Evolutionary conservation across 2,888 invertebrate genomes (phyloP), one percentile per base, ranked within the genome.

Genomic region (Andrena praecox): DNA sequence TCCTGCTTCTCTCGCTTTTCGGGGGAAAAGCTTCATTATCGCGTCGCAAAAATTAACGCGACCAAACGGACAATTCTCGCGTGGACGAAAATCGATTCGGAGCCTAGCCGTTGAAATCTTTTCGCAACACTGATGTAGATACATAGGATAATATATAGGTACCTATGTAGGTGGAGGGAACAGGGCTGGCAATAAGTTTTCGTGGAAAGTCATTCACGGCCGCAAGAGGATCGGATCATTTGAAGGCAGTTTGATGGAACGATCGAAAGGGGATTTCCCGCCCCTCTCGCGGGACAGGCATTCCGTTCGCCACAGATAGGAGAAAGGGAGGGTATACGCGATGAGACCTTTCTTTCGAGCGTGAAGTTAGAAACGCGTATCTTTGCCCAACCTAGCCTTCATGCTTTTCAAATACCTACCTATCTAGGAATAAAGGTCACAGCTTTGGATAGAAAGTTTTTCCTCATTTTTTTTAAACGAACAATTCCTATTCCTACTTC

Each of bases 261-360:
- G 68, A 60, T 68, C 33, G 60, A 69, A 50, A 33, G 33, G 56
- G 74, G 60, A 68, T 68, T 75, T 59, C 24, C 66, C 10, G 42
- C 12, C 35, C 27, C 24, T 0, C 7, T 27, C n/a, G 67, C 24
- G 67, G 20, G 7, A n/a, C 10, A 66, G 52, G n/a, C 27, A 66
- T 67, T 73, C 73, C 42, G 42, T 73, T 42, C 29, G 20, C 35
- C 29, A 7, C 12, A 16, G 42, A 42, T 5, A 42, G 42, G 42
- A 42, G 5, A 42, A 16, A 16, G 42, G 16, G 16, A 16, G 42
- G 31, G 8, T 2, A 12, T 70, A 70, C 48, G 69, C 8, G 16
- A 33, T 31, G 16, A 68, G 31, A 35, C 35, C n/a, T 10, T 20
- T 20, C 20, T 63, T 63, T 63, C 35, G 29, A 63, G 10, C n/a